Evolutionary conservation across 2,888 invertebrate genomes (phyloP).

Genomic region (Perithous albicinctus): DNA sequence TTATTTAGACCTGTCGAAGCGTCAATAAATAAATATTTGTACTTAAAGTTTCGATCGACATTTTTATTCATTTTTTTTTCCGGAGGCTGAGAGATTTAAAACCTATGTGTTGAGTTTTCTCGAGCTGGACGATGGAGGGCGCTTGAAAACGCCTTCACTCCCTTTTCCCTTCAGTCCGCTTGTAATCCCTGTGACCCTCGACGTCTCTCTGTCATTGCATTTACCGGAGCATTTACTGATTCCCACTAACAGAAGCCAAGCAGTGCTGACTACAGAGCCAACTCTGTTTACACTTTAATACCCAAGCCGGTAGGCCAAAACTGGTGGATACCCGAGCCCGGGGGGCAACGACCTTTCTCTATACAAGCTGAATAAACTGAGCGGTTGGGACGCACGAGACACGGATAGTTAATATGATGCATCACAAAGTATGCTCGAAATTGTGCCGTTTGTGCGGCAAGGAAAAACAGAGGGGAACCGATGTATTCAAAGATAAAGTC

Average conservation of each 20-base stretch:
- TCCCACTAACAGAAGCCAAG: neutral
- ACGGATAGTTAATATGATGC: constrained; percentile 73
- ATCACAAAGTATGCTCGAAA: constrained; percentile 76
- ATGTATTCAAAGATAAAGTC: constrained; percentile 80
- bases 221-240: constrained; percentile 10
- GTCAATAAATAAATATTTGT: constrained; percentile 72
- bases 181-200: neutral
- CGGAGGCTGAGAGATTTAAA: neutral
- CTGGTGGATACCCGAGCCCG: neutral
- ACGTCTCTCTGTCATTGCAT: neutral
- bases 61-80: neutral
- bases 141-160: neutral
- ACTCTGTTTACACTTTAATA: neutral
- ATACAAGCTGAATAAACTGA: neutral
- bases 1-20: constrained; percentile 68
- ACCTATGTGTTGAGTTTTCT: neutral
- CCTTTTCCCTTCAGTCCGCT: constrained; percentile 5
- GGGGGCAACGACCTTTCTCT: constrained; percentile 9
- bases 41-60: constrained; percentile 65
- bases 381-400: neutral
- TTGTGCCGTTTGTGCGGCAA: constrained; percentile 82
- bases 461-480: constrained; percentile 80
- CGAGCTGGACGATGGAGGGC: constrained; percentile 24
- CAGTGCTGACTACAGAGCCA: neutral
- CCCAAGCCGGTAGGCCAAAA: neutral